A percentile compares a stretch with the other conserved stretches of the same genome.
Evolutionary conservation across 2,113 vertebrate species (phyloP).

Genomic region (Cygnus buccinator): DNA sequence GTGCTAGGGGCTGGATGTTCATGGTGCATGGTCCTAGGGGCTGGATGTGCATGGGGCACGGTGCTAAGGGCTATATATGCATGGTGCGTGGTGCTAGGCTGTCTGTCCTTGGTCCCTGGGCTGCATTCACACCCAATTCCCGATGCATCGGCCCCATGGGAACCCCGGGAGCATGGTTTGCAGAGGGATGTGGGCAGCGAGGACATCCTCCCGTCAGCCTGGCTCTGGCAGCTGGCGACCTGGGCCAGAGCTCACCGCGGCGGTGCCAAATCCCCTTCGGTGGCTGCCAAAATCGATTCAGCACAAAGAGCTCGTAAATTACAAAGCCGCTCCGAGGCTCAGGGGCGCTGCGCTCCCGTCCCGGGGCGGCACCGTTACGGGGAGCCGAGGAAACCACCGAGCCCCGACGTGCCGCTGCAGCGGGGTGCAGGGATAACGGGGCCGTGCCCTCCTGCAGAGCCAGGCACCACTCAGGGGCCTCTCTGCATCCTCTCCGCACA

Average conservation of each 20-base stretch:
- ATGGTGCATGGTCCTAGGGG: rapidly evolving
- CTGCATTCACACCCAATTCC: background rate
- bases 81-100: background rate
- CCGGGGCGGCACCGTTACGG: rapidly evolving
- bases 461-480: rapidly evolving
- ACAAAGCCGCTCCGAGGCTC: background rate
- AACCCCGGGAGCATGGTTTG: rapidly evolving
- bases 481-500: rapidly evolving
- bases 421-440: rapidly evolving
- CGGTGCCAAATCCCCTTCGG: background rate
- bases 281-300: background rate
- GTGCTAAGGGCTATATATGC: background rate
- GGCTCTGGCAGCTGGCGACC: background rate
- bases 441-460: background rate
- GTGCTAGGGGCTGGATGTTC: background rate
- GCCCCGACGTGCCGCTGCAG: background rate
- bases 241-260: rapidly evolving
- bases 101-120: background rate
- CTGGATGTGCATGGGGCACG: rapidly evolving
- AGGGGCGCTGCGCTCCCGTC: background rate
- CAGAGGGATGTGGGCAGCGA: background rate
- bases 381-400: background rate
- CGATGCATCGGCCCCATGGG: rapidly evolving
- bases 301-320: background rate
- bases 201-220: background rate